phyloP scores from a whole-genome alignment of 2,888 invertebrate species.

The Pseudoips prasinana region DNA sequence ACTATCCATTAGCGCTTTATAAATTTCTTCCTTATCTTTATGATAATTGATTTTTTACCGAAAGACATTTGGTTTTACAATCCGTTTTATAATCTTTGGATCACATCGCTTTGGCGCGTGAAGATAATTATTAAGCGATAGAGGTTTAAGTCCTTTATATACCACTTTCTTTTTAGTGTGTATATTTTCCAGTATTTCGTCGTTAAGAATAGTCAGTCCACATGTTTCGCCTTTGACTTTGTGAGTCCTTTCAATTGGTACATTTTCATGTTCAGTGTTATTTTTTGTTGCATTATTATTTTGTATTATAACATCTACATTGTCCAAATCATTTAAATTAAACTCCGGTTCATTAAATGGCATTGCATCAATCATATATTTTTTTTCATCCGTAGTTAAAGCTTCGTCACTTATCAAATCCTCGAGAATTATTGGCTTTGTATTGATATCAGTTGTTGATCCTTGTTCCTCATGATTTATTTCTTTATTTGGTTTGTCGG shows the following conservation, averaged over 20 bases:
- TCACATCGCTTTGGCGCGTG: conserved; percentile 6
- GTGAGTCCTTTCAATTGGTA: conserved; percentile 7
- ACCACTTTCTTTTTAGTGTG: conserved; percentile 8
- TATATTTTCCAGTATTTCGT: conserved; percentile 8
- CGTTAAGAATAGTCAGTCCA: conserved; percentile 8
- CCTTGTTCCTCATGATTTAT: conserved; percentile 9
- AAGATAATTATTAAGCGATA: conserved; percentile 8
- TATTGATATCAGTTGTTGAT: conserved; percentile 7
- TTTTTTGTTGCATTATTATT: conserved; percentile 7
- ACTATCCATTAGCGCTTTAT: conserved; percentile 7
- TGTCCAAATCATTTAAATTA: conserved; percentile 2
- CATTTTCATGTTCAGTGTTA: conserved; percentile 7
- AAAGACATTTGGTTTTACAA: conserved; percentile 6
- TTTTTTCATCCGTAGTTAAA: conserved; percentile 6
- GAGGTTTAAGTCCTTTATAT: conserved; percentile 6
- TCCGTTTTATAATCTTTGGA: conserved; percentile 6
- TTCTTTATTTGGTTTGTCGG: conserved; percentile 4
- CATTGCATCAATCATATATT: conserved; percentile 6
- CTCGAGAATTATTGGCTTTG: conserved; percentile 9
- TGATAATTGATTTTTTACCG: conserved; percentile 4
- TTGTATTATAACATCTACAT: conserved; percentile 4
- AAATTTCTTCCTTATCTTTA: conserved; percentile 6
- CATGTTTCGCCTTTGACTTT: conserved; percentile 8
- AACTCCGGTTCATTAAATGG: conserved; percentile 5
- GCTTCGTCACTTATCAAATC: conserved; percentile 8